phyloP scores from a whole-genome alignment of 2,888 invertebrate genomes.

The Drosophila formosana region DNA sequence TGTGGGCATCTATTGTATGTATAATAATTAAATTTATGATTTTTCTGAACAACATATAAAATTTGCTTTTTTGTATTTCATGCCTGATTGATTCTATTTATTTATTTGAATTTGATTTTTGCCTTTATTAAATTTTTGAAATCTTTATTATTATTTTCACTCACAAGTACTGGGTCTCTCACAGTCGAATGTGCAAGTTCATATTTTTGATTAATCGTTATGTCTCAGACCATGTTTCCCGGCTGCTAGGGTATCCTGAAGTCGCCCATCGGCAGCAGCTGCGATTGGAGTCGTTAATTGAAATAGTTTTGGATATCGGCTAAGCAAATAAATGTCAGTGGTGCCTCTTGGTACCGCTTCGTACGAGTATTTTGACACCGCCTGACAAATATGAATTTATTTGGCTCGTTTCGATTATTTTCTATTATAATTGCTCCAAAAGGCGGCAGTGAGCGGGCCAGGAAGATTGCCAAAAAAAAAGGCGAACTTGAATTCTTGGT shows the following conservation, averaged over 20 bases:
- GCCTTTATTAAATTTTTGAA: no score
- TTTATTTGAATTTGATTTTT: no score
- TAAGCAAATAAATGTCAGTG: constrained; percentile 24
- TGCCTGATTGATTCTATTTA: no score
- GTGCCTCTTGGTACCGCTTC: constrained; percentile 57
- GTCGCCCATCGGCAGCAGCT: not conserved
- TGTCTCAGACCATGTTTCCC: not conserved
- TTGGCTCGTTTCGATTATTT: constrained; percentile 52
- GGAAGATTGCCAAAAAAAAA: constrained; percentile 43
- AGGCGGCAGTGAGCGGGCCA: not conserved
- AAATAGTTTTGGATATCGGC: constrained; percentile 44
- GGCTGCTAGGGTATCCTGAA: constrained; percentile 1
- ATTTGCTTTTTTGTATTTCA: no score
- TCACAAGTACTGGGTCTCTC: no score
- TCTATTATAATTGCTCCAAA: constrained; percentile 66
- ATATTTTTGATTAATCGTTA: no score
- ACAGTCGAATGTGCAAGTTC: no score
- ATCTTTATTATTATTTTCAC: no score
- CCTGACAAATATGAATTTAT: constrained; percentile 64
- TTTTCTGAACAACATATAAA: no score
- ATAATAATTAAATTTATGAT: no score
- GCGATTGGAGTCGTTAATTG: constrained; percentile 39
- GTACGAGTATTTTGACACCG: constrained; percentile 62
- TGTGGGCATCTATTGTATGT: no score
- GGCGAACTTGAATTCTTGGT: constrained; percentile 16